These are phyloP conservation scores for Fistularia tabacaria DNA, from an alignment of 2,797 vertebrate genomes.

Conservation along the genomic window DNA sequence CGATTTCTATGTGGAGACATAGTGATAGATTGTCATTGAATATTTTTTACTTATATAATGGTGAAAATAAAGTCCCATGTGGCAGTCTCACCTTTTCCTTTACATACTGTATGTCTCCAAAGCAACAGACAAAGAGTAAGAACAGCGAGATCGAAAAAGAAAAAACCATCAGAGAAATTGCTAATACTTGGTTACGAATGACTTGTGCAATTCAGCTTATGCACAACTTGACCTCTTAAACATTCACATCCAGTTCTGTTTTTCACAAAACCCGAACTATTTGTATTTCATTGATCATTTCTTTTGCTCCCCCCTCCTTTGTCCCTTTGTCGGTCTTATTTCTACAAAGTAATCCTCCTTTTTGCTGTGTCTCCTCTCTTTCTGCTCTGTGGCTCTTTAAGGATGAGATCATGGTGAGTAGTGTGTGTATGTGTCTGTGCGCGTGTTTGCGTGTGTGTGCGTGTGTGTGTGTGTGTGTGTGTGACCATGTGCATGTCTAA, in stretches of 20 bases:
- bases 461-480: constrained; percentile 13
- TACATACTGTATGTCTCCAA: not conserved
- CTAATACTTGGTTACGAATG: no score
- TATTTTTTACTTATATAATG: no score
- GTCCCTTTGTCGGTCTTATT: no score
- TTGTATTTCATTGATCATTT: constrained; percentile 1
- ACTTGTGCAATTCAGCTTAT: not conserved
- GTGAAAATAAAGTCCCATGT: no score
- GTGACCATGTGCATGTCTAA: constrained; percentile 38
- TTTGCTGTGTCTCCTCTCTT: constrained; percentile 17
- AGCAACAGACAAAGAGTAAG: not conserved
- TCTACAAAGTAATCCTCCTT: not conserved
- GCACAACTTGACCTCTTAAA: constrained; percentile 3
- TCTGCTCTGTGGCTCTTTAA: constrained; percentile 76
- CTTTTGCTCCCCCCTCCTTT: not conserved
- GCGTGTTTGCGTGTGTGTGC: constrained; percentile 19
- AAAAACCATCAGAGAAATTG: not conserved
- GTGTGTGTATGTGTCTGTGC: constrained; percentile 19
- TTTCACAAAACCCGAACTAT: constrained; percentile 3
- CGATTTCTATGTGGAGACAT: not conserved
- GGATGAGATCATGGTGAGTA: constrained; percentile 99
- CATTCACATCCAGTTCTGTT: not conserved
- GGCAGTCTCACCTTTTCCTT: no score
- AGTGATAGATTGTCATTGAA: not conserved
- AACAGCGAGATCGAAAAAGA: not conserved